These are phyloP conservation scores for Carcina quercana DNA, from an alignment of 2,888 invertebrate genomes.

Conservation along the genomic window DNA sequence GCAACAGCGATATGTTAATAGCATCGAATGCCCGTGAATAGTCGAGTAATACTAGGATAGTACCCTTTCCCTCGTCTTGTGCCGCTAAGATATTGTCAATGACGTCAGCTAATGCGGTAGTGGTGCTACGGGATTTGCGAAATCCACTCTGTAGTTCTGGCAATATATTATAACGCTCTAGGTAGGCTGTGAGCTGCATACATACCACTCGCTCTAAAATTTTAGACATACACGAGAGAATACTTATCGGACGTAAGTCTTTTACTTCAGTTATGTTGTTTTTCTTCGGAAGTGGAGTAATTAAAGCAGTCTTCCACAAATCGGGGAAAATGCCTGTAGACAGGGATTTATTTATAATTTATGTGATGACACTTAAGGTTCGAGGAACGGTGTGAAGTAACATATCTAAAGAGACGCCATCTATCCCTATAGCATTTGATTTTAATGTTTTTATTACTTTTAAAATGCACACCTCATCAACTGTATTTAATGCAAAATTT, in stretches of 20 bases:
- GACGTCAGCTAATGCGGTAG: constrained; percentile 22
- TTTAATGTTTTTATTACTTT: neutral
- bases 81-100: constrained; percentile 19
- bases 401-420: neutral
- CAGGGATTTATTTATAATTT: neutral
- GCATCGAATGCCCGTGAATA: constrained; percentile 27
- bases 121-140: constrained; percentile 24
- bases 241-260: neutral
- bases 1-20: constrained; percentile 16
- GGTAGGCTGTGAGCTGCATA: neutral
- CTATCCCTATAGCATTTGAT: neutral
- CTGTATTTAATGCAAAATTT: neutral
- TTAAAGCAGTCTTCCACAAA: constrained; percentile 2
- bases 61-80: constrained; percentile 17
- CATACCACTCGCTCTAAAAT: neutral
- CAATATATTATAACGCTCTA: constrained; percentile 11
- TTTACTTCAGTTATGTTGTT: neutral
- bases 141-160: constrained; percentile 20
- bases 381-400: constrained; percentile 1
- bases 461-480: neutral
- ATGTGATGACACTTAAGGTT: neutral
- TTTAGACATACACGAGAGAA: neutral
- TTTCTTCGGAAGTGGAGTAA: constrained; percentile 2
- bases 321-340: neutral
- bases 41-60: constrained; percentile 21